Base-by-base conservation (phyloP, 2,888 invertebrate genomes). In the Creontiades dilutus region DNA sequence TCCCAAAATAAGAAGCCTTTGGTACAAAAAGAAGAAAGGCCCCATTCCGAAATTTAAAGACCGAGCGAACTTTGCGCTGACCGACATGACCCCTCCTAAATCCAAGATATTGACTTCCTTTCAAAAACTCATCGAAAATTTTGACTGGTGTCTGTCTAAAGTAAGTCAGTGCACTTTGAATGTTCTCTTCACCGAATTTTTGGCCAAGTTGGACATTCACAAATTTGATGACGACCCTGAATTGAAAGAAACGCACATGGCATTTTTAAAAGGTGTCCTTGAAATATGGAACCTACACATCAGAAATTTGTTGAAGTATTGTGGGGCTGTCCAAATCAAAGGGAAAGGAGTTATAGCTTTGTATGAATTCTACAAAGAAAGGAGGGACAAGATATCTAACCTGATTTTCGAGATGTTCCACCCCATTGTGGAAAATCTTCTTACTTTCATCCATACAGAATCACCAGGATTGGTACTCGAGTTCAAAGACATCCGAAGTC, bases 401-500 rank as follows among this genome's bases (percentile, higher is more conserved):
- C 68, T 86, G 86, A 76, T 86, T 47, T 86, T 86, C 19, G 86
- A 86, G 46, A 75, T 86, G 76, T 86, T 86, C 76, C 86, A 86
- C 48, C 86, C 86, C 0, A 68, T 86, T 14, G 86, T 86, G 12
- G 86, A 86, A 47, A 86, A 86, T 48, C 27, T 86, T 68, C 46
- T 86, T 0, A 86, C 46, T 75, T 86, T 86, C 23, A 2, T 86
- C 4, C 19, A 37, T 46, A 16, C n/a, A 4, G 14, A 76, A 2
- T 16, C 68, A 13, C 75, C 68, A n/a, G 28, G 13, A 19, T 23
- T 75, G 23, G 86, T 86, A 0, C 23, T 19, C 0, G 86, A 86
- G 13, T 86, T 86, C 46, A 86, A 48, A 86, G 76, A 68, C 13
- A 47, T 48, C 47, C 86, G 86, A 0, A 75, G 86, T 19, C 46